Percentiles rank a stretch among this genome's conserved stretches.
These are phyloP conservation scores for Paramisgurnus dabryanus DNA, from an alignment of 2,113 vertebrate species.

Conservation along the genomic window DNA sequence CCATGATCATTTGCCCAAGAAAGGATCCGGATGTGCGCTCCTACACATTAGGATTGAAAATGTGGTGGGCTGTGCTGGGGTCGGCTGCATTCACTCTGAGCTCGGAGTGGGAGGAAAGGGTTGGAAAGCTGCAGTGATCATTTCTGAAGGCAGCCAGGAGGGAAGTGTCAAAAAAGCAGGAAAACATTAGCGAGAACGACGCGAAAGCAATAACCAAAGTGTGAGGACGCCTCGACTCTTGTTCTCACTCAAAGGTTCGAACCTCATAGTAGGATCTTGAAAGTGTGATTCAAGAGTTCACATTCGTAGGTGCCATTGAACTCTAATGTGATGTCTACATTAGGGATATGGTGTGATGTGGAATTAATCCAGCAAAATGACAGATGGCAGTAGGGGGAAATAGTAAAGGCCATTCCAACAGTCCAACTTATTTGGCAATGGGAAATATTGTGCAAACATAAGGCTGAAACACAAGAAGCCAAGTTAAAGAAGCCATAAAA, in stretches of 20 bases:
- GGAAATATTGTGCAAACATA: neutral
- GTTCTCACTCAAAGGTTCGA: neutral
- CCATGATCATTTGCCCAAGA: slow-evolving; percentile 4
- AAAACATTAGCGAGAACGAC: slow-evolving; percentile 9
- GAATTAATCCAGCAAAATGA: neutral
- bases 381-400: neutral
- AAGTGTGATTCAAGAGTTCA: neutral
- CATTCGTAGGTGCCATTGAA: neutral
- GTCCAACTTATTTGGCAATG: neutral
- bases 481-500: neutral
- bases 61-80: slow-evolving; percentile 61
- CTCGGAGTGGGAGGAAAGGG: slow-evolving; percentile 62
- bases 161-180: slow-evolving; percentile 5
- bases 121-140: slow-evolving; percentile 56
- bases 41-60: slow-evolving; percentile 69
- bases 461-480: neutral
- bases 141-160: slow-evolving; percentile 55
- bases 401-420: neutral
- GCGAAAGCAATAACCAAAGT: slow-evolving; percentile 4
- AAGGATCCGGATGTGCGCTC: slow-evolving; percentile 57
- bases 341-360: neutral
- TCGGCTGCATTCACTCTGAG: slow-evolving; percentile 54
- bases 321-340: neutral
- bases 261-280: slow-evolving; percentile 8
- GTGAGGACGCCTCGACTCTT: slow-evolving; percentile 15